A percentile compares a stretch with the other conserved stretches of the same genome.
Evolutionary conservation across 2,888 invertebrate species (phyloP).

Genomic region (Lepidochrysops patricia): DNA sequence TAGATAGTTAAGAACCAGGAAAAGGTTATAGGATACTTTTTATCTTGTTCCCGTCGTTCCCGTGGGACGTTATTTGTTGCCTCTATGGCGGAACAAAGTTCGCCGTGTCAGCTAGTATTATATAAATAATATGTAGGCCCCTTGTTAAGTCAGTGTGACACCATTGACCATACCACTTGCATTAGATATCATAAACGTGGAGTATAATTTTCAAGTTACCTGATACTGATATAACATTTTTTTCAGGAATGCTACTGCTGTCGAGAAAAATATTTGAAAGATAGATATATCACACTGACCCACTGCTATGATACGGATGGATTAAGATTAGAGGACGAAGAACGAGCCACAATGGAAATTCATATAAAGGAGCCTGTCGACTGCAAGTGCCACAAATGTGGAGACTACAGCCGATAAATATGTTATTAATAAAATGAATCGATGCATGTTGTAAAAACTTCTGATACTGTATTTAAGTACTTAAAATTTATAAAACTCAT

Average conservation of each 20-base stretch:
- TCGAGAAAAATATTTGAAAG: slow-evolving; percentile 88
- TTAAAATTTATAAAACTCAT: background rate
- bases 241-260: slow-evolving; percentile 92
- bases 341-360: slow-evolving; percentile 84
- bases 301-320: slow-evolving; percentile 95
- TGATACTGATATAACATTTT: background rate
- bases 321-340: slow-evolving; percentile 80
- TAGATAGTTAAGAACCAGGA: too few relatives aligned
- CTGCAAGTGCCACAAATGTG: slow-evolving; percentile 93
- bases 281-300: slow-evolving; percentile 83
- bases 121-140: too few relatives aligned
- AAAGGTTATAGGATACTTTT: too few relatives aligned
- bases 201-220: too few relatives aligned
- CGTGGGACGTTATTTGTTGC: too few relatives aligned
- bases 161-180: too few relatives aligned
- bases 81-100: too few relatives aligned
- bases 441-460: background rate
- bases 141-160: too few relatives aligned
- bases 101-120: too few relatives aligned
- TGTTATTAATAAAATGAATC: background rate
- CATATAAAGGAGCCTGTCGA: slow-evolving; percentile 90
- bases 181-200: too few relatives aligned
- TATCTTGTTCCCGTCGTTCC: too few relatives aligned
- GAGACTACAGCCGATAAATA: slow-evolving; percentile 83
- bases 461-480: background rate